Evolutionary conservation across 2,888 invertebrate species (phyloP).

Genomic region (Elgonia sp.): DNA sequence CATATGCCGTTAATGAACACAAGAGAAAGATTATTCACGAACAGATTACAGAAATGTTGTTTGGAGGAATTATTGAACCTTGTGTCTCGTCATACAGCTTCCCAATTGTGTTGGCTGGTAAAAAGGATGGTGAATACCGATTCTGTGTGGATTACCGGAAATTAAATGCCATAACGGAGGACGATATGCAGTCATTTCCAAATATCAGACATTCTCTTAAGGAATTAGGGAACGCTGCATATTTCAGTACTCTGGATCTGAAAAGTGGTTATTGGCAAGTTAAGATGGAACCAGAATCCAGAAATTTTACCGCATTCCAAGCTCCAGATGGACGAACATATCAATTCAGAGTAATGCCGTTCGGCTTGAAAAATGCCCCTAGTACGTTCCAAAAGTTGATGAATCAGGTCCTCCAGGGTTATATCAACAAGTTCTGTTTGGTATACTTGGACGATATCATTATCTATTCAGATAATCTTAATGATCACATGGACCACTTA

Average conservation of each 20-base stretch:
- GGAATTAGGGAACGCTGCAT: constrained; percentile 77
- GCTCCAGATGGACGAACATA: constrained; percentile 76
- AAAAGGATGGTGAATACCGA: constrained; percentile 59
- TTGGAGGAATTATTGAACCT: constrained; percentile 28
- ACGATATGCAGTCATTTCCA: constrained; percentile 73
- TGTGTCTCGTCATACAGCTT: not conserved
- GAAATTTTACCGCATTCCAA: constrained; percentile 22
- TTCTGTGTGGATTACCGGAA: constrained; percentile 78
- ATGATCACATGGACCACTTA: constrained; percentile 76
- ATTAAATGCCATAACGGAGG: constrained; percentile 75
- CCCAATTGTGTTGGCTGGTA: constrained; percentile 61
- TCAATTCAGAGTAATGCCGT: constrained; percentile 81
- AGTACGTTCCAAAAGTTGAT: constrained; percentile 81
- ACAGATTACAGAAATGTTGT: not conserved
- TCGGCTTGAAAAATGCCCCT: constrained; percentile 49
- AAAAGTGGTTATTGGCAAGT: constrained; percentile 82
- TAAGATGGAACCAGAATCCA: constrained; percentile 67
- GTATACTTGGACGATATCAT: constrained; percentile 82
- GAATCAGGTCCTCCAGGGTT: constrained; percentile 76
- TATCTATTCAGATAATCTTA: constrained; percentile 71
- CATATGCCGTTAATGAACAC: not conserved
- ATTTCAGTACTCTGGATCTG: constrained; percentile 72
- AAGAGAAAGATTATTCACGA: not conserved
- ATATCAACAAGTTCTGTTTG: constrained; percentile 68
- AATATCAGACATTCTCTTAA: constrained; percentile 76